Conservation (phyloP, 2,888 invertebrate genomes). For the Oligia latruncula region DNA sequence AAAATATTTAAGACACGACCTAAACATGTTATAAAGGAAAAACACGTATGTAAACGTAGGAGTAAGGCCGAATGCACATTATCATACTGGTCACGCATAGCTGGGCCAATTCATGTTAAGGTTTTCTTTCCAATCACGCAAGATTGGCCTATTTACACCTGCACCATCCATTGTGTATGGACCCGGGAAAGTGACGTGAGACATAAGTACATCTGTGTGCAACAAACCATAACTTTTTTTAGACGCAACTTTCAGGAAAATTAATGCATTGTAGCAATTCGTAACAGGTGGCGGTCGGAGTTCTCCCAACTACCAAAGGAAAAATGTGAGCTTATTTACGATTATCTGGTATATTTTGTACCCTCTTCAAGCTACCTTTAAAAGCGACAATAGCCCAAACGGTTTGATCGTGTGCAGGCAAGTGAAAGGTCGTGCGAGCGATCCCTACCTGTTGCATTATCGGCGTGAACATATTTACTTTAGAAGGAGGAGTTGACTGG, state of each 20-base stretch:
- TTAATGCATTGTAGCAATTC: not conserved
- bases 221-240: not conserved
- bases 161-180: not conserved
- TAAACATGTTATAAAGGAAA: conserved; percentile 30
- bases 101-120: conserved; percentile 54
- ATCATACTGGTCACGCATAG: conserved; percentile 51
- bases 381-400: not conserved
- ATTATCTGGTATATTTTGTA: not conserved
- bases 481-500: not conserved
- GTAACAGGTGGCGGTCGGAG: not conserved
- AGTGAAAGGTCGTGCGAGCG: not conserved
- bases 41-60: conserved; percentile 24
- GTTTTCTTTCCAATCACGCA: conserved; percentile 46
- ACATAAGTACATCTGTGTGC: not conserved
- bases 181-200: conserved; percentile 7
- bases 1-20: not conserved
- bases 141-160: conserved; percentile 34
- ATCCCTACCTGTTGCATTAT: not conserved
- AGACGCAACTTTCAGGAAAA: not conserved
- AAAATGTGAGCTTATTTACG: not conserved
- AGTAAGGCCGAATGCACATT: conserved; percentile 48
- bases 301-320: not conserved
- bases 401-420: not conserved
- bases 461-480: conserved; percentile 7
- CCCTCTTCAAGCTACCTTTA: not conserved